phyloP scores from a whole-genome alignment of 92 coral and sea anemone species.

The Zoanthus sansibaricus region DNA sequence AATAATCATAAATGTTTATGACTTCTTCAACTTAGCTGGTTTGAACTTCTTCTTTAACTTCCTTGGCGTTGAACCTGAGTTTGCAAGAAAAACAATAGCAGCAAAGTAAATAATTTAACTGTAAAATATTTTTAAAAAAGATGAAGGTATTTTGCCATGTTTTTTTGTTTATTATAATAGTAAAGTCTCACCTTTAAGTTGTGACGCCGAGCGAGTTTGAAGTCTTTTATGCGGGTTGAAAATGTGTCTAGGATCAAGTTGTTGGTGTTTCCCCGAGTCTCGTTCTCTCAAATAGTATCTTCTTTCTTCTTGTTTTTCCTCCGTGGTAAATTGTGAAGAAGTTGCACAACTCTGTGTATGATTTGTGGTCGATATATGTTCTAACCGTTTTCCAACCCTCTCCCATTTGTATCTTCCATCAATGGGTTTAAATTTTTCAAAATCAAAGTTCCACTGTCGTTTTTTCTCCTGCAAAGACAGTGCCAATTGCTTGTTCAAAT shows the following conservation, averaged over 20 bases:
- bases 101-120: slow-evolving; percentile 2
- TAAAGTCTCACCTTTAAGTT: slow-evolving; percentile 21
- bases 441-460: slow-evolving; percentile 92
- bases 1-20: neutral
- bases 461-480: slow-evolving; percentile 71
- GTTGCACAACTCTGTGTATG: slow-evolving; percentile 10
- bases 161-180: neutral
- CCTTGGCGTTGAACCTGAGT: slow-evolving; percentile 12
- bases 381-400: slow-evolving; percentile 78
- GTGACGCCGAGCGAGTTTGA: neutral
- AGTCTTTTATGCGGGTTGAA: slow-evolving; percentile 21
- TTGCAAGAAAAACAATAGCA: neutral
- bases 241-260: neutral
- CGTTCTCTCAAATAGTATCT: slow-evolving; percentile 38
- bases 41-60: slow-evolving; percentile 2
- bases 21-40: slow-evolving; percentile 17
- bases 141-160: neutral
- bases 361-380: slow-evolving; percentile 15
- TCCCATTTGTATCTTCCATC: slow-evolving; percentile 95
- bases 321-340: slow-evolving; percentile 1
- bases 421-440: slow-evolving; percentile 84
- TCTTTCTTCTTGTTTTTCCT: neutral
- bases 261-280: neutral
- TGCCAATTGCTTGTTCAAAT: slow-evolving; percentile 59
- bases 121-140: neutral